phyloP scores from a whole-genome alignment of 2,113 vertebrate genomes.

The Phaethon lepturus region DNA sequence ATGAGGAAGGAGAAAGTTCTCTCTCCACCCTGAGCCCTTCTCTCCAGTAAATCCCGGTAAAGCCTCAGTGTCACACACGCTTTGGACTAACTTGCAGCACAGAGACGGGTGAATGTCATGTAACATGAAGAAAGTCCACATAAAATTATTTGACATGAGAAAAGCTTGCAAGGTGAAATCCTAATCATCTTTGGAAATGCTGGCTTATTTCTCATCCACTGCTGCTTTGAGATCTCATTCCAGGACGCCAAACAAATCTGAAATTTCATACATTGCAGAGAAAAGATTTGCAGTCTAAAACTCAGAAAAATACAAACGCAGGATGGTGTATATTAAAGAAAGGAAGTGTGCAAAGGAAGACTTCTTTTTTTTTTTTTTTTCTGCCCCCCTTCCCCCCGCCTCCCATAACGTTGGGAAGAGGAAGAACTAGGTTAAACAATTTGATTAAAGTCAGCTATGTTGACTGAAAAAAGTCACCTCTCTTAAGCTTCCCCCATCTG shows the following conservation, averaged over 20 bases:
- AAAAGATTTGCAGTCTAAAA: not conserved
- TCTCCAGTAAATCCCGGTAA: not conserved
- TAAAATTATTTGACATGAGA: not conserved
- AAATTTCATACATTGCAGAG: not conserved
- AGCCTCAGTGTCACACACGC: not conserved
- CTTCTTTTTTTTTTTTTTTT: too few species aligned
- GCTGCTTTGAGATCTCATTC: not conserved
- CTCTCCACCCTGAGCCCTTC: not conserved
- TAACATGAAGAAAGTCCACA: not conserved
- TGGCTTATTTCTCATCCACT: not conserved
- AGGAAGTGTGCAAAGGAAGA: not conserved
- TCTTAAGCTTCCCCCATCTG: not conserved
- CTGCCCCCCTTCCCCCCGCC: fast-evolving
- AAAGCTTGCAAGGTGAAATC: not conserved
- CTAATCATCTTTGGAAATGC: not conserved
- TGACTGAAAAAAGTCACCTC: not conserved
- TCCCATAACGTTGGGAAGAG: not conserved
- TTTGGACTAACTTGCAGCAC: not conserved
- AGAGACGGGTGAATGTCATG: fast-evolving
- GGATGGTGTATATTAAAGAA: not conserved
- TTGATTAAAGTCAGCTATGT: not conserved
- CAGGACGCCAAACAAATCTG: not conserved
- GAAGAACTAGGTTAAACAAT: not conserved
- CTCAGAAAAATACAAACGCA: not conserved
- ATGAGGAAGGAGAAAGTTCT: not conserved